These are phyloP conservation scores for Zaprionus taronus DNA, from an alignment of 1,140 invertebrate species.

Conservation along the genomic window DNA sequence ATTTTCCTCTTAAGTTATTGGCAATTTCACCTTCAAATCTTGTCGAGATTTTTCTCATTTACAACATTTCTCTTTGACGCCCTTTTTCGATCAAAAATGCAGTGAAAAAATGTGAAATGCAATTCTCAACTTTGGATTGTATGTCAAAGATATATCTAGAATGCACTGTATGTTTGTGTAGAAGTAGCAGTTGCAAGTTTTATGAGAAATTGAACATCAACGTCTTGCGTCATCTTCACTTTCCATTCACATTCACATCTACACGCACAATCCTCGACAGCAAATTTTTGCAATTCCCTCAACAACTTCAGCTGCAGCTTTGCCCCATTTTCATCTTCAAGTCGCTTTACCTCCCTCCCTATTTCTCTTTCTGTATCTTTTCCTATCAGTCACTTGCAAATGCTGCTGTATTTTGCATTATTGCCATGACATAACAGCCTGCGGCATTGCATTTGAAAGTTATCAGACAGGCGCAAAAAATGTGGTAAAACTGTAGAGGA, in stretches of 20 bases:
- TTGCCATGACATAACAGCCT: conserved; percentile 79
- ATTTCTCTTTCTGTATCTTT: neutral
- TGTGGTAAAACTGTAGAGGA: conserved; percentile 6
- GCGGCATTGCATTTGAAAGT: conserved; percentile 81
- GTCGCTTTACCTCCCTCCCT: neutral
- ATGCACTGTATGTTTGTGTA: conserved; percentile 5
- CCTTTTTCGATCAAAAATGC: conserved; percentile 57
- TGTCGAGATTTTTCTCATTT: neutral
- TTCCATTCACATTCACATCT: conserved; percentile 13
- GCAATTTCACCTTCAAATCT: neutral
- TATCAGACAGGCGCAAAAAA: conserved; percentile 59
- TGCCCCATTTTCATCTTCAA: neutral
- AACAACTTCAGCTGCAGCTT: conserved; percentile 22
- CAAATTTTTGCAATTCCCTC: conserved; percentile 9
- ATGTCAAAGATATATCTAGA: conserved; percentile 60
- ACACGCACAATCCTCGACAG: neutral
- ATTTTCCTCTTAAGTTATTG: neutral
- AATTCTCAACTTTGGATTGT: conserved; percentile 77
- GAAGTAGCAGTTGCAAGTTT: conserved; percentile 58
- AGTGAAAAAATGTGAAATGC: conserved; percentile 63
- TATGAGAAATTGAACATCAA: conserved; percentile 81
- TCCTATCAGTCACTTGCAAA: neutral
- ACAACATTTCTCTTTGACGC: neutral
- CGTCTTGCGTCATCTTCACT: conserved; percentile 29
- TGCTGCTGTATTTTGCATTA: conserved; percentile 74